These are phyloP conservation scores for Paradoxurus hermaphroditus DNA, from an alignment of 2,113 vertebrate genomes.

Conservation along the genomic window DNA sequence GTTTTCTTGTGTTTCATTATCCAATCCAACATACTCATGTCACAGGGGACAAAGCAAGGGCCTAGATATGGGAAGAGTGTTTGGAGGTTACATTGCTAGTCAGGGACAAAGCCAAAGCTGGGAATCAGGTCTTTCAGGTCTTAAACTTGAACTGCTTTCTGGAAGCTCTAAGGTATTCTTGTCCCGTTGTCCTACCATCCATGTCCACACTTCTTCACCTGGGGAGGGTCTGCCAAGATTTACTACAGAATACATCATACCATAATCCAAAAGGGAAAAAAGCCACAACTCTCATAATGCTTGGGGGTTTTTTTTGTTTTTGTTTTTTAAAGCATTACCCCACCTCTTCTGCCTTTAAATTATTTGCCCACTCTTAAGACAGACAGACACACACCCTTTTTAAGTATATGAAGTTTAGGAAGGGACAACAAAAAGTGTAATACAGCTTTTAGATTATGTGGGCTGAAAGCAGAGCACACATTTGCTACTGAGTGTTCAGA, in stretches of 20 bases:
- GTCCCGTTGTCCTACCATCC: background rate
- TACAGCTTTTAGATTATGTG: background rate
- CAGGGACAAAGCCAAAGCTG: background rate
- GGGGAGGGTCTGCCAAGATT: background rate
- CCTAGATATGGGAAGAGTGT: no score
- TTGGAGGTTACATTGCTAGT: background rate
- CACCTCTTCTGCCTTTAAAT: background rate
- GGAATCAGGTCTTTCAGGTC: background rate
- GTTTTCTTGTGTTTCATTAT: background rate
- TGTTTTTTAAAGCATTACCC: background rate
- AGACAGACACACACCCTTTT: background rate
- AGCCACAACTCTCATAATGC: background rate
- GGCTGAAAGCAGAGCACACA: background rate
- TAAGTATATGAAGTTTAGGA: background rate
- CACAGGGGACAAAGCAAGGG: background rate
- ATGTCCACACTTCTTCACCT: background rate
- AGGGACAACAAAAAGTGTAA: background rate
- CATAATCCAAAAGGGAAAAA: background rate
- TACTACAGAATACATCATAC: no score
- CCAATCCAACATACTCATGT: background rate
- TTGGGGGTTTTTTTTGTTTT: no score
- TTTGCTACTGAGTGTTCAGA: background rate
- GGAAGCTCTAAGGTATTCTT: background rate
- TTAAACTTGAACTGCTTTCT: background rate
- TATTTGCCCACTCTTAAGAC: background rate